Base-by-base conservation (phyloP, 92 coral and sea anemone species). In the Paramuricea clavata region DNA sequence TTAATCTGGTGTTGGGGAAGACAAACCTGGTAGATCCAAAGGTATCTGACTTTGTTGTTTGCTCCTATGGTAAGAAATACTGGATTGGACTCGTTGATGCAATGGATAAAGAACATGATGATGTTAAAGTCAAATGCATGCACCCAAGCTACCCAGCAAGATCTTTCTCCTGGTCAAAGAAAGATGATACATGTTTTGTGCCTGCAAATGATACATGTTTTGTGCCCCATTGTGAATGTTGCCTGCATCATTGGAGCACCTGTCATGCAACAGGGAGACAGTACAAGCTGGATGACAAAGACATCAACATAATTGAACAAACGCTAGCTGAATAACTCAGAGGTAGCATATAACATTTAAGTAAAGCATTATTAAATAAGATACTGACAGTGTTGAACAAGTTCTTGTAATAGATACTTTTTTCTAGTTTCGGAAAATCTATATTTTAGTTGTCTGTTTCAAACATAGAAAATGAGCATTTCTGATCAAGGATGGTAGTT, bases 91-190 rank as follows among this genome's bases (percentile, higher is more conserved):
- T n/a, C n/a, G n/a, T n/a, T n/a, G n/a, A n/a, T n/a, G 67, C 28
- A 9, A 65, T 47, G 16, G 87, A 82, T 49, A 36, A 69, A 30
- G 87, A 39, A 69, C 79, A 82, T 52, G 68, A 82, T 82, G 87
- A 82, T 60, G 59, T 82, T 39, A 68, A 82, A 82, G 49, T 69
- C 61, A 69, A 82, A 64, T 49, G 69, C 57, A 81, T 81, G 86
- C 86, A 81, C 39, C 69, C 86, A 39, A 61, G 85, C 71, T 81
- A 81, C 74, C 86, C 86, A 41, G 76, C 86, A 64, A 81, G 86
- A 67, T 62, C 60, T 6, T 81, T 62, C 34, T 68, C 47, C 49
- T 71, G 79, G 78, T 81, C 87, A 71, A 42, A 44, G 80, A 83
- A 54, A 83, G 49, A 83, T 83, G 87, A 67, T 83, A 43, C 62